Evolutionary conservation across 2,888 invertebrate species (phyloP).

Genomic region (Sphaerophoria taeniata): DNA sequence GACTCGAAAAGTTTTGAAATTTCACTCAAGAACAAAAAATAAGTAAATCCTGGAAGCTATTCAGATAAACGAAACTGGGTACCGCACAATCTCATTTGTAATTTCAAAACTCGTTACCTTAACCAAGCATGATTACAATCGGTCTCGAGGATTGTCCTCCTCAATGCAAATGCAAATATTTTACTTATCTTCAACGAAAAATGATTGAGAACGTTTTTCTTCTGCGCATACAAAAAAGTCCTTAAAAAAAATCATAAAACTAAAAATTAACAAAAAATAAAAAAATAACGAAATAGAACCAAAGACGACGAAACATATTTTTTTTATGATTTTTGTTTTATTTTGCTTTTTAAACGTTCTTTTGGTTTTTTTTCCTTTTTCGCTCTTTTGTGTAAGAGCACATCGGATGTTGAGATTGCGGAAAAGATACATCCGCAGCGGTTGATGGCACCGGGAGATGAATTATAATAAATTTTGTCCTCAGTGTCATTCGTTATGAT

Average conservation of each 20-base stretch:
- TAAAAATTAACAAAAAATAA: conserved; percentile 3
- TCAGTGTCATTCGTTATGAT: conserved; percentile 72
- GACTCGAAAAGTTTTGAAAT: too few relatives aligned
- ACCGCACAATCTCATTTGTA: conserved; percentile 65
- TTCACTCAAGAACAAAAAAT: too few relatives aligned
- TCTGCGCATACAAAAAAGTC: not conserved
- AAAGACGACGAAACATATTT: conserved; percentile 41
- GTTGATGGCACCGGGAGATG: conserved; percentile 73
- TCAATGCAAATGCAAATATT: conserved; percentile 73
- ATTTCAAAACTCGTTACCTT: conserved; percentile 74
- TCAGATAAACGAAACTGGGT: conserved; percentile 24
- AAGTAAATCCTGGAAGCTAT: conserved; percentile 22
- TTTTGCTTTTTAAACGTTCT: conserved; percentile 1
- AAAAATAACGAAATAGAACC: conserved; percentile 34
- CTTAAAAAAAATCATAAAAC: conserved; percentile 3
- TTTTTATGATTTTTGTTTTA: conserved; percentile 12
- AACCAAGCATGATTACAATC: conserved; percentile 72
- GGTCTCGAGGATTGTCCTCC: conserved; percentile 70
- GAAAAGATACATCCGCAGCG: conserved; percentile 72
- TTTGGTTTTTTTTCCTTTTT: too few relatives aligned
- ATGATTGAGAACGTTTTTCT: conserved; percentile 68
- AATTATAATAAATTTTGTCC: conserved; percentile 73
- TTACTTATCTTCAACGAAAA: conserved; percentile 68
- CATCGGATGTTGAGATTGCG: conserved; percentile 73
- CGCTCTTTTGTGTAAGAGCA: conserved; percentile 41